Evolutionary conservation across 1,140 invertebrate species (phyloP).

Genomic region (Amyelois transitella): DNA sequence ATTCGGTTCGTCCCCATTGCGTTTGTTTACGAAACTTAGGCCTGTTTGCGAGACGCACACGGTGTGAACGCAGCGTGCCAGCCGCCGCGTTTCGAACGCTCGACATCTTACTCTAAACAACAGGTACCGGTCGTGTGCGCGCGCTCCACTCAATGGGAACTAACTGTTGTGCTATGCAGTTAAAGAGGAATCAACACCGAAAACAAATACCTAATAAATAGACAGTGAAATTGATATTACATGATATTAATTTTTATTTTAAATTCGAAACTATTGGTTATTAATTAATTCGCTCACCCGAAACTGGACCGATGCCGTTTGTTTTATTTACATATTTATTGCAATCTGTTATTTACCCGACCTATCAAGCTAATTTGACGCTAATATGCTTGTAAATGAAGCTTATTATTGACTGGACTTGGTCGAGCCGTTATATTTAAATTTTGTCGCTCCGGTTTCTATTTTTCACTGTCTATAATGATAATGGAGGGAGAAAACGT

Average conservation of each 20-base stretch:
- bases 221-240: constrained; percentile 72
- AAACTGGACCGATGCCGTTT: constrained; percentile 48
- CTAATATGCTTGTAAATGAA: constrained; percentile 10
- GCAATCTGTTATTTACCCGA: constrained; percentile 54
- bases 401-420: constrained; percentile 15
- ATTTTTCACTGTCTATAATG: constrained; percentile 69
- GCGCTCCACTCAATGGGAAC: constrained; percentile 48
- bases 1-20: constrained; percentile 48
- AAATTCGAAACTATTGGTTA: constrained; percentile 68
- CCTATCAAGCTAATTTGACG: constrained; percentile 16
- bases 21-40: constrained; percentile 14
- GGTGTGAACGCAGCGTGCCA: not conserved
- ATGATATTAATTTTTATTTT: constrained; percentile 61
- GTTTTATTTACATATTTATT: constrained; percentile 71
- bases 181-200: constrained; percentile 71
- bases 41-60: constrained; percentile 7
- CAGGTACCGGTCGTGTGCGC: constrained; percentile 3
- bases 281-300: constrained; percentile 46
- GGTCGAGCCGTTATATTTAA: constrained; percentile 10
- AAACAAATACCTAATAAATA: constrained; percentile 67
- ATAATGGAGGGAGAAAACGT: constrained; percentile 23
- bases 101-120: not conserved
- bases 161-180: constrained; percentile 39
- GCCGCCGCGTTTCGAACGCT: not conserved
- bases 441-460: constrained; percentile 23